Base-by-base conservation (phyloP, 2,888 invertebrate genomes). In the Acrocera orbiculus region DNA sequence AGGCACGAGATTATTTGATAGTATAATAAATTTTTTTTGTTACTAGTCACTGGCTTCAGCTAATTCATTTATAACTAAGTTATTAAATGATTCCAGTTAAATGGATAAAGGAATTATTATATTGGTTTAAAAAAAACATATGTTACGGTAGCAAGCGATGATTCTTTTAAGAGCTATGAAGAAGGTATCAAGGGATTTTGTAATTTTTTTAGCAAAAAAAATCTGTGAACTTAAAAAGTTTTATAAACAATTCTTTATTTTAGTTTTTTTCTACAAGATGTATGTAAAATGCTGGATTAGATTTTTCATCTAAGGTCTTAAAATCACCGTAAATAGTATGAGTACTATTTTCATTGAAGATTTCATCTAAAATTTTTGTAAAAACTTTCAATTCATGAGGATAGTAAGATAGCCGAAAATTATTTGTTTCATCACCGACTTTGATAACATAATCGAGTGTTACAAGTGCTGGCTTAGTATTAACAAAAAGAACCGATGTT, bases 361-460 rank as follows among this genome's bases (percentile, higher is more conserved):
- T 71, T 30, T 76, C 73, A 41, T 66, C 62, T 38, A 89, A 55
- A 64, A 86, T 77, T 17, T 61, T 50, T 1, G 68, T 73, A 62
- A 89, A 89, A 16, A 67, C 64, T 27, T 69, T 64, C 46, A 87
- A 56, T 41, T 71, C 70, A 56, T 89, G 86, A 0, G 87, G 89
- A 62, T 83, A 86, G 61, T 87, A 89, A 19, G 85, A 86, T 19
- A 89, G 62, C 2, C 87, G 73, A 58, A 89, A 89, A 48, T 83
- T 77, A 48, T 79, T 83, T 58, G 46, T 48, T 40, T 54, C 46
- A 30, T 53, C 51, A 46, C 66, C 64, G 24, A 70, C 66, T 44
- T 73, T 71, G 47, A 87, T 79, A 44, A 71, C 65, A 56, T 89
- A 89, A 58, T 89, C 87, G 50, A 87, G 61, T 4, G 81, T 78